phyloP scores from a whole-genome alignment of 2,888 invertebrate genomes.

The Folsomia manolachei region DNA sequence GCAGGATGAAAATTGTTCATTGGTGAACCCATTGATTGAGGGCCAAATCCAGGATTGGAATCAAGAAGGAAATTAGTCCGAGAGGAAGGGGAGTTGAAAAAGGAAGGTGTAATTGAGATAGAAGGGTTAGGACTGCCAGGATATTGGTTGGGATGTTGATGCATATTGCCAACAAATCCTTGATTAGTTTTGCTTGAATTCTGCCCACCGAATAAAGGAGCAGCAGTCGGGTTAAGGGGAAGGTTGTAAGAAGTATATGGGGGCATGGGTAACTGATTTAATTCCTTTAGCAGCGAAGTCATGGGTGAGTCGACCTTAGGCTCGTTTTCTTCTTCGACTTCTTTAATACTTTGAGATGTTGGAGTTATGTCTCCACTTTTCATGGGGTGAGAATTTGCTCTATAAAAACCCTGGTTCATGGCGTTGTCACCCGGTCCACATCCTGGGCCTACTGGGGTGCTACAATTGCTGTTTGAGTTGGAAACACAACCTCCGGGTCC shows the following conservation, averaged over 20 bases:
- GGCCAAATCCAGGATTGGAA: too few species aligned
- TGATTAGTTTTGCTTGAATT: constrained; percentile 14
- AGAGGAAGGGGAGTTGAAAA: constrained; percentile 13
- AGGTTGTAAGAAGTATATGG: neutral
- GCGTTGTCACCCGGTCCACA: neutral
- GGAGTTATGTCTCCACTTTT: neutral
- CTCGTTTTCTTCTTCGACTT: constrained; percentile 19
- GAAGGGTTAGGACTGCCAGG: constrained; percentile 7
- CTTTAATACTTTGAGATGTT: neutral
- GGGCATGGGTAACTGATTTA: constrained; percentile 12
- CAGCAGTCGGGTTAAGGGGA: too few species aligned
- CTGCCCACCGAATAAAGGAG: neutral
- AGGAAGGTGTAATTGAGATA: constrained; percentile 19
- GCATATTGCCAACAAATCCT: constrained; percentile 3
- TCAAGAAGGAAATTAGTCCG: constrained; percentile 8
- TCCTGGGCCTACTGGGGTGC: neutral
- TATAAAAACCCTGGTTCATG: constrained; percentile 14
- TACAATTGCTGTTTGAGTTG: neutral
- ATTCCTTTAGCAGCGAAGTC: constrained; percentile 18
- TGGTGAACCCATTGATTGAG: constrained; percentile 17
- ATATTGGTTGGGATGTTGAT: too few species aligned
- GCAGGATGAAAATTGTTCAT: constrained; percentile 14
- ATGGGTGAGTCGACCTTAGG: neutral
- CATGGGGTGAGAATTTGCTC: constrained; percentile 15
- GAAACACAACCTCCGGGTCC: constrained; percentile 15